Conservation (phyloP, 2,888 invertebrate genomes). For the Dione vanillae region DNA sequence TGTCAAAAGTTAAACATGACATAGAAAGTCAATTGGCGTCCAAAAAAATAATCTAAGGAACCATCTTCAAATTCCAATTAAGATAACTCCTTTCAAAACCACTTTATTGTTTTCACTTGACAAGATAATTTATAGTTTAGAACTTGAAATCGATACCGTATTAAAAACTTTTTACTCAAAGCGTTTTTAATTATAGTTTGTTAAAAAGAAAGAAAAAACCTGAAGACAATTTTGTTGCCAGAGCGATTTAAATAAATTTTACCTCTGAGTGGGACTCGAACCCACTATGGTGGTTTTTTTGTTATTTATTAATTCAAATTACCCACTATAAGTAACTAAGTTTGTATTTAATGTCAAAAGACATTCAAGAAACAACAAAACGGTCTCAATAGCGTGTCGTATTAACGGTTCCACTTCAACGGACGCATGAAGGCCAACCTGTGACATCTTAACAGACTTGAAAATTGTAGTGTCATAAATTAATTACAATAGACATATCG, state of each 20-base stretch:
- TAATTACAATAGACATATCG: not conserved
- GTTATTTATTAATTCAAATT: not conserved
- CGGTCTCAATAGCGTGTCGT: constrained; percentile 11
- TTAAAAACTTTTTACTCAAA: not conserved
- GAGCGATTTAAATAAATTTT: no score
- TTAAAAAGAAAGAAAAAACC: no score
- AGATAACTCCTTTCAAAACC: not conserved
- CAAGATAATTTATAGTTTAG: not conserved
- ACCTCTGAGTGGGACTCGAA: no score
- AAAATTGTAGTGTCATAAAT: constrained; percentile 3
- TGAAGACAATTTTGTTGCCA: no score
- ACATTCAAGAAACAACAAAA: not conserved
- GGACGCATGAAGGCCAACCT: constrained; percentile 18
- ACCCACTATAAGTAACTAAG: not conserved
- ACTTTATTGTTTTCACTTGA: constrained; percentile 7
- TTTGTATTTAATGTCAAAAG: not conserved
- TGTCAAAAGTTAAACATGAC: not conserved
- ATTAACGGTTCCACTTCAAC: constrained; percentile 26
- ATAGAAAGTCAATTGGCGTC: not conserved
- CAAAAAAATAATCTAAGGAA: not conserved
- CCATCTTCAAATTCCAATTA: not conserved
- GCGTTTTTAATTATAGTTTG: not conserved
- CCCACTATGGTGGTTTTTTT: not conserved
- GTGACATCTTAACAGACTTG: constrained; percentile 3
- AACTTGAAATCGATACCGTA: constrained; percentile 12